phyloP scores from a whole-genome alignment of 2,888 invertebrate species.

The Unio pictorum region DNA sequence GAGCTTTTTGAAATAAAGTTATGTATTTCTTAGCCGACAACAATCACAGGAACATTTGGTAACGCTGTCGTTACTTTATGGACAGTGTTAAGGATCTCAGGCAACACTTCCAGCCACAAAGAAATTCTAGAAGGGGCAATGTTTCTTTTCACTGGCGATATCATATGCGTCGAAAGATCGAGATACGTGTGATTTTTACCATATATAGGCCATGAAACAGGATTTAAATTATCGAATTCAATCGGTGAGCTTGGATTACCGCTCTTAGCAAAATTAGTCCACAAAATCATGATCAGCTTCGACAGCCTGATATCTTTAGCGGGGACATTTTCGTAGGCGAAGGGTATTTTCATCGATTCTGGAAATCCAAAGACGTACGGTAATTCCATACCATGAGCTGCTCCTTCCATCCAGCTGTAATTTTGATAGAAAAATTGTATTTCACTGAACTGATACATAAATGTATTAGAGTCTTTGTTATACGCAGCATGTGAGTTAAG shows the following conservation, averaged over 20 bases:
- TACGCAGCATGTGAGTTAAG: constrained; percentile 83
- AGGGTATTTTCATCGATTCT: not conserved
- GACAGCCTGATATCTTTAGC: constrained; percentile 87
- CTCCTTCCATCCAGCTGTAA: constrained; percentile 54
- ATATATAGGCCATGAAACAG: no score
- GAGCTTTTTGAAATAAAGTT: no score
- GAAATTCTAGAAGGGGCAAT: no score
- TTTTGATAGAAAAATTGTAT: constrained; percentile 32
- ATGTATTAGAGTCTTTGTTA: constrained; percentile 13
- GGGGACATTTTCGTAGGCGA: constrained; percentile 78
- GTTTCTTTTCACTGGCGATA: no score
- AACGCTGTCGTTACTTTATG: no score
- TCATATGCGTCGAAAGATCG: no score
- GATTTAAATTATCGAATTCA: no score
- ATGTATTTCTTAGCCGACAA: no score
- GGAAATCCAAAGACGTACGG: constrained; percentile 56
- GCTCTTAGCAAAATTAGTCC: constrained; percentile 94
- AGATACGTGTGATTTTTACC: no score
- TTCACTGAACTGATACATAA: constrained; percentile 42
- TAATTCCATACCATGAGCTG: constrained; percentile 63
- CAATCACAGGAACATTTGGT: no score
- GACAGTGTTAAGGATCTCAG: no score
- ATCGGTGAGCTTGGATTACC: constrained; percentile 72
- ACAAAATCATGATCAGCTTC: constrained; percentile 90
- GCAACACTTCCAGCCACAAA: no score